A percentile compares a stretch with the other conserved stretches of the same genome.
Evolutionary conservation across 2,888 invertebrate species (phyloP).

Genomic region (Uloborus plumipes): DNA sequence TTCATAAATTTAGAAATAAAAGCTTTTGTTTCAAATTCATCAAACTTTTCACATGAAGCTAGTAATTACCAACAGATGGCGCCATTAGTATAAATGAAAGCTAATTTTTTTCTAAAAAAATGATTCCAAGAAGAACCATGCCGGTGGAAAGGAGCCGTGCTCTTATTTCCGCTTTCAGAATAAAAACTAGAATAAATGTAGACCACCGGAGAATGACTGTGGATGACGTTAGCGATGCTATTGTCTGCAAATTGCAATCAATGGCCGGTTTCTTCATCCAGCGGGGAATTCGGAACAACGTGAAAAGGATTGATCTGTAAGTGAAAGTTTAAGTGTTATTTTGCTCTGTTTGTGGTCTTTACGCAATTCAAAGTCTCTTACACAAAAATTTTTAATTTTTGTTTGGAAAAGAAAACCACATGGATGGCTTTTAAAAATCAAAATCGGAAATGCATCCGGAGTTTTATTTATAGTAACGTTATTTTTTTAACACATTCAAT

Average conservation of each 20-base stretch:
- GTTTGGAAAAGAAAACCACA: too few relatives aligned
- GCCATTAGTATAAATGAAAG: too few relatives aligned
- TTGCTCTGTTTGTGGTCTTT: neutral
- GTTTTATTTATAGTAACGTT: too few relatives aligned
- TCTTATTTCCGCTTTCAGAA: slow-evolving; percentile 39
- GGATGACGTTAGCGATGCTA: slow-evolving; percentile 29
- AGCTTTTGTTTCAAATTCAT: too few relatives aligned
- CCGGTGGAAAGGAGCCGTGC: slow-evolving; percentile 11
- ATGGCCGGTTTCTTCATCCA: slow-evolving; percentile 50
- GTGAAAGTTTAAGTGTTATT: neutral
- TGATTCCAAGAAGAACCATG: slow-evolving; percentile 45
- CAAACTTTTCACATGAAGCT: too few relatives aligned
- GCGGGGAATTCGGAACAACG: slow-evolving; percentile 34
- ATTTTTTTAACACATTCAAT: too few relatives aligned
- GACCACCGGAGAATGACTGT: neutral
- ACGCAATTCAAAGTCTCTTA: too few relatives aligned
- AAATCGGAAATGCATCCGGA: too few relatives aligned
- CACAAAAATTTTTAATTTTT: too few relatives aligned
- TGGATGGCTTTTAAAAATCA: too few relatives aligned
- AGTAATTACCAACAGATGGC: too few relatives aligned
- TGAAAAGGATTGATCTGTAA: slow-evolving; percentile 27
- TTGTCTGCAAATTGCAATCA: slow-evolving; percentile 23
- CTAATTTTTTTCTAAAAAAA: neutral
- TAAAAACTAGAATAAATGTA: neutral
- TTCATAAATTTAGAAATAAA: too few relatives aligned